Percentiles rank a stretch among this genome's conserved stretches.
phyloP scores from a whole-genome alignment of 2,113 vertebrate species.

The Spea multiplicata region DNA sequence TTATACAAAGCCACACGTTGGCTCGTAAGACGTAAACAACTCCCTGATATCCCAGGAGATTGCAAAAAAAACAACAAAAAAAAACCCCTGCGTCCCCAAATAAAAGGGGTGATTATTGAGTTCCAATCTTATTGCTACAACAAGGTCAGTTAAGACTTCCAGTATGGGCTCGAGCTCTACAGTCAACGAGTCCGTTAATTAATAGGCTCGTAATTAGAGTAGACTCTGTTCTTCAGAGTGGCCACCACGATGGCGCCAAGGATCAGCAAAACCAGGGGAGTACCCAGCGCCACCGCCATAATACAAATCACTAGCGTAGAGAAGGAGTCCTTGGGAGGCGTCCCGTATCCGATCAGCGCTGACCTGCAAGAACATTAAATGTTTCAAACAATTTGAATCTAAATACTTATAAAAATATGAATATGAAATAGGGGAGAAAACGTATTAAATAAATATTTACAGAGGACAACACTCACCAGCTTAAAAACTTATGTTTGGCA shows the following conservation, averaged over 20 bases:
- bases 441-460: not conserved
- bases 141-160: not conserved
- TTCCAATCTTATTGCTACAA: not conserved
- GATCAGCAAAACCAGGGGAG: slow-evolving; percentile 71
- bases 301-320: slow-evolving; percentile 76
- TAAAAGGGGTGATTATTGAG: not conserved
- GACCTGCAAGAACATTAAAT: slow-evolving; percentile 63
- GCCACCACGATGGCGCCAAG: slow-evolving; percentile 66
- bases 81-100: not conserved
- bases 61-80: not conserved
- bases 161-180: not conserved
- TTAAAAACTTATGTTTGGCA: slow-evolving; percentile 70
- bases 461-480: slow-evolving; percentile 72
- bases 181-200: slow-evolving; percentile 64
- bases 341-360: slow-evolving; percentile 70
- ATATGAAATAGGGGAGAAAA: not conserved
- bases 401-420: no score
- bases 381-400: no score
- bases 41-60: no score
- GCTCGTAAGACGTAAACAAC: no score
- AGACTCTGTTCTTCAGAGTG: slow-evolving; percentile 26
- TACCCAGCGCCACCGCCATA: slow-evolving; percentile 74
- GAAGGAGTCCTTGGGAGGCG: slow-evolving; percentile 76
- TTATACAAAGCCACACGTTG: no score
- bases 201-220: slow-evolving; percentile 72